phyloP scores from a whole-genome alignment of 2,113 vertebrate species.

The Andinoacara biseriatus region DNA sequence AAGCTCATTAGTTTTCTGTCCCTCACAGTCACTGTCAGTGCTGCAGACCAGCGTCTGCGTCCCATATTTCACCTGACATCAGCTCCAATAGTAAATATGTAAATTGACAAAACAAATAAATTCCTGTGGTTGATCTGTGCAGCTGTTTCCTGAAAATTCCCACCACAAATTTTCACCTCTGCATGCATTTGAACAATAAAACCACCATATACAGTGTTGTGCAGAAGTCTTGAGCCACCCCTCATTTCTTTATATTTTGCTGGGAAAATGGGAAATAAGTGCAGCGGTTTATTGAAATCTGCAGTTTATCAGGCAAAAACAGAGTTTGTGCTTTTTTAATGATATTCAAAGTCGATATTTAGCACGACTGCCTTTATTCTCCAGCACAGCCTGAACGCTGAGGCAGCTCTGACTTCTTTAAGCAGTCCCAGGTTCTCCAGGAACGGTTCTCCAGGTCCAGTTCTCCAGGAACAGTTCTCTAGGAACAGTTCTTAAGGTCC shows the following conservation, averaged over 20 bases:
- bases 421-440: no score
- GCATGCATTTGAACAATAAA: background rate
- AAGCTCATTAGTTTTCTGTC: background rate
- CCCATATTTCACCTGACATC: background rate
- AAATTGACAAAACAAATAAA: slow-evolving; percentile 23
- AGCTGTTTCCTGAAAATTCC: background rate
- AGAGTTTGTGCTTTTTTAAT: background rate
- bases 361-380: no score
- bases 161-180: background rate
- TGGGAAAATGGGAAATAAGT: no score
- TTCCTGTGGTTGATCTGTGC: slow-evolving; percentile 5
- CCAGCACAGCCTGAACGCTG: no score
- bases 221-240: background rate
- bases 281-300: background rate
- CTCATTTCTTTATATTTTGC: no score
- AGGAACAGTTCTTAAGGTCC: no score
- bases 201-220: no score
- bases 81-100: background rate
- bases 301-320: background rate
- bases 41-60: background rate
- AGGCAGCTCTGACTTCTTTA: background rate
- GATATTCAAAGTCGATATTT: no score
- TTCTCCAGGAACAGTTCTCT: no score
- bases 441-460: no score
- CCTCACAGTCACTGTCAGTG: background rate